phyloP scores from a whole-genome alignment of 2,888 invertebrate species.

The Chironomus tentans region DNA sequence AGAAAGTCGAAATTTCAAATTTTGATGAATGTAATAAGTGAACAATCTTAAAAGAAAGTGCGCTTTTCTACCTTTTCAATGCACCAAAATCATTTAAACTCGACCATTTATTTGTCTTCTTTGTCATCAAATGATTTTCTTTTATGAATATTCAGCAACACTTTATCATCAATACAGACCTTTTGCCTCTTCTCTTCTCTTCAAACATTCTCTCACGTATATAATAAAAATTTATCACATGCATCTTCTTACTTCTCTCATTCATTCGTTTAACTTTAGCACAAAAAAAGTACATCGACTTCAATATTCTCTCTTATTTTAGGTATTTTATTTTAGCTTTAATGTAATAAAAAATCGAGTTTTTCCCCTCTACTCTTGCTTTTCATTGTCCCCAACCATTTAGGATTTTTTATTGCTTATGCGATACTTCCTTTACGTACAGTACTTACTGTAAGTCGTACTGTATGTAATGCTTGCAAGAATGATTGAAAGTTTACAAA shows the following conservation, averaged over 20 bases:
- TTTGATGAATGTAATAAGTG: no score
- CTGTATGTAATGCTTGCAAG: neutral
- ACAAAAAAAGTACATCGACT: no score
- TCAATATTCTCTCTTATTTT: no score
- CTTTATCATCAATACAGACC: neutral
- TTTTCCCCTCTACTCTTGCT: neutral
- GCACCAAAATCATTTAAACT: no score
- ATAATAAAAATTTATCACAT: constrained; percentile 26
- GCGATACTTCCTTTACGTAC: neutral
- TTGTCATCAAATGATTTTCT: no score
- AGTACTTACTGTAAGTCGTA: neutral
- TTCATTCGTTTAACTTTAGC: neutral
- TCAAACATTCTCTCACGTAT: neutral
- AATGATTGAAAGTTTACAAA: neutral
- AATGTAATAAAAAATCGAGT: neutral
- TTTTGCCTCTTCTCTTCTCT: neutral
- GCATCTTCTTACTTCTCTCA: neutral
- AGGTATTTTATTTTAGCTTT: neutral
- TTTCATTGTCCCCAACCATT: neutral
- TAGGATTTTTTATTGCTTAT: no score
- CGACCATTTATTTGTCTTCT: no score
- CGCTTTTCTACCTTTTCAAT: no score
- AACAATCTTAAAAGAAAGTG: no score
- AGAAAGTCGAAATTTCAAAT: no score
- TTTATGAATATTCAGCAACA: neutral